phyloP scores from a whole-genome alignment of 23 tunicate genomes.

The Trididemnum nubilum region DNA sequence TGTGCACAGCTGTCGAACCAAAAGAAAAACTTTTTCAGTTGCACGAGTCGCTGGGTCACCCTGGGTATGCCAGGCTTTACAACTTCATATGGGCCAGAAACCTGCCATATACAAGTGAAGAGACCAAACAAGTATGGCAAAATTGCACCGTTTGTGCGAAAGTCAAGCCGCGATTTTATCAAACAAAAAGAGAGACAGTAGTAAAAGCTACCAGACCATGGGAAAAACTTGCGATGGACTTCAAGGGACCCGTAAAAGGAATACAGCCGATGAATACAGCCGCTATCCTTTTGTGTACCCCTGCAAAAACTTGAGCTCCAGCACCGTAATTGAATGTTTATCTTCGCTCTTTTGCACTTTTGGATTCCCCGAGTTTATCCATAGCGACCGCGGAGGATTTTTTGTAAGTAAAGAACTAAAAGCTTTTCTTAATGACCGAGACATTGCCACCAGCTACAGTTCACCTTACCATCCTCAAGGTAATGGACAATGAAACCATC shows the following conservation, averaged over 20 bases:
- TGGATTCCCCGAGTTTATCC: not conserved
- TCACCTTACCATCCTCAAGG: conserved; percentile 3
- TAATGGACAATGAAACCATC: conserved; percentile 15
- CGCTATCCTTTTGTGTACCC: conserved; percentile 33
- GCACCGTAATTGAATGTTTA: too few species aligned
- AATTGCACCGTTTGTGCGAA: conserved; percentile 26
- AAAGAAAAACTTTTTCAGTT: not conserved
- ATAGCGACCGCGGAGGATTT: not conserved
- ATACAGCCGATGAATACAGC: conserved; percentile 24
- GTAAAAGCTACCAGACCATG: conserved; percentile 26
- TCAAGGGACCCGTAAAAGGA: conserved; percentile 29
- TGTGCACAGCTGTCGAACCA: not conserved
- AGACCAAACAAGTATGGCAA: too few species aligned
- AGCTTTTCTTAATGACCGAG: not conserved
- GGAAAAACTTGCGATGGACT: too few species aligned
- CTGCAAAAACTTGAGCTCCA: too few species aligned
- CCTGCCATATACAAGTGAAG: conserved; percentile 21
- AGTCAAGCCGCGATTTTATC: conserved; percentile 25
- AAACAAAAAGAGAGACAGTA: not conserved
- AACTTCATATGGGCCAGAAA: conserved; percentile 12
- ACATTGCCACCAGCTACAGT: not conserved
- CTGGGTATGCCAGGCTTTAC: not conserved
- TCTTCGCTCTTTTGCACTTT: conserved; percentile 11
- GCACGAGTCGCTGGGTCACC: not conserved
- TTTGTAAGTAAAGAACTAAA: not conserved